Evolutionary conservation across 1,140 invertebrate genomes (phyloP).

Genomic region (Calliphora vicina): DNA sequence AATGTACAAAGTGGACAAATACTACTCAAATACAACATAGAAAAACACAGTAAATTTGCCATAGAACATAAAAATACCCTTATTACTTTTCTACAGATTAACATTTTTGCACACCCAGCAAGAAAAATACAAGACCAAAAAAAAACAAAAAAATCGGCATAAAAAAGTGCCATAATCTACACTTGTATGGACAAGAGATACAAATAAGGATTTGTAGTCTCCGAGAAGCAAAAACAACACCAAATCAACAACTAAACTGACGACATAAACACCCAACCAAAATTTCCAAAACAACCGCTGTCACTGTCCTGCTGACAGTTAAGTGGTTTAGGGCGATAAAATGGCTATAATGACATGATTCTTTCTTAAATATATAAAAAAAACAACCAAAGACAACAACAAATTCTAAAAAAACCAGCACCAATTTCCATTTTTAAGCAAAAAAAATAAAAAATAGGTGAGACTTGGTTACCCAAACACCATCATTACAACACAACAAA

Average conservation of each 20-base stretch:
- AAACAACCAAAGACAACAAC: background rate
- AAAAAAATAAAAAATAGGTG: background rate
- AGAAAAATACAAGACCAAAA: constrained; percentile 3
- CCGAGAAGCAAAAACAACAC: background rate
- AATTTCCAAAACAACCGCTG: constrained; percentile 8
- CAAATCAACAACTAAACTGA: background rate
- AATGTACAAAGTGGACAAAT: constrained; percentile 8
- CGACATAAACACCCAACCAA: background rate
- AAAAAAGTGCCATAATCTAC: constrained; percentile 12
- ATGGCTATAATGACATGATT: constrained; percentile 32
- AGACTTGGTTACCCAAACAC: no score
- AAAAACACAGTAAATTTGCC: background rate
- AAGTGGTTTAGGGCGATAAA: constrained; percentile 37
- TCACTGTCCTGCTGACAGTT: constrained; percentile 31
- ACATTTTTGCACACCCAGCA: constrained; percentile 34
- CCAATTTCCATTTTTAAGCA: background rate
- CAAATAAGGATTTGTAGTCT: constrained; percentile 8
- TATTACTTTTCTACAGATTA: constrained; percentile 23
- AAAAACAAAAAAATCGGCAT: background rate
- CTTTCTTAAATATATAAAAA: background rate
- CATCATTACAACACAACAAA: background rate
- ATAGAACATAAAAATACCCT: constrained; percentile 6
- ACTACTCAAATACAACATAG: background rate
- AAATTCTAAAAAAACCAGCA: background rate
- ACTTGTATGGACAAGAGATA: constrained; percentile 11